These are phyloP conservation scores for Elachura formosa DNA, from an alignment of 2,113 vertebrate species.

Conservation along the genomic window DNA sequence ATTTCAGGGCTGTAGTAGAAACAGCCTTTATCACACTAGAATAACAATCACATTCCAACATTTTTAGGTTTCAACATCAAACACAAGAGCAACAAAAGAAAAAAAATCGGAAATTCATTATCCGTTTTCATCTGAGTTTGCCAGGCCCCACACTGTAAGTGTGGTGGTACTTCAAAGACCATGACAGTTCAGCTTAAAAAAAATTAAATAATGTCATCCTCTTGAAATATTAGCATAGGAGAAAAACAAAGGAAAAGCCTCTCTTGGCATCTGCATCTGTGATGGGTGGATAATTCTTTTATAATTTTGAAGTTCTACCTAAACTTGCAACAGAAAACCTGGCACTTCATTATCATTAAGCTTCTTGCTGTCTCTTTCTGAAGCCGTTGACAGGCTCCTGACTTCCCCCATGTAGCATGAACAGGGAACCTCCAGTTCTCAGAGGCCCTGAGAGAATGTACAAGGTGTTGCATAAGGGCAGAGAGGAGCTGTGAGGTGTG, in stretches of 20 bases:
- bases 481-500: neutral
- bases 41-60: neutral
- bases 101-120: slow-evolving; percentile 16
- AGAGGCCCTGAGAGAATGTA: neutral
- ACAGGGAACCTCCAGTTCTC: neutral
- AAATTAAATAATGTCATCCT: neutral
- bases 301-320: neutral
- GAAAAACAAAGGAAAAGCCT: neutral
- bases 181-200: neutral
- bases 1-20: neutral
- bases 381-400: neutral
- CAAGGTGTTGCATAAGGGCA: neutral
- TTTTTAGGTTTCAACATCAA: slow-evolving; percentile 17
- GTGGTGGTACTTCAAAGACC: slow-evolving; percentile 13
- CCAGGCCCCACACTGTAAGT: neutral
- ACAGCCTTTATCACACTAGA: neutral
- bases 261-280: neutral
- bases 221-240: neutral
- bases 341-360: neutral
- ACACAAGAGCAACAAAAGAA: neutral
- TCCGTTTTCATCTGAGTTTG: neutral
- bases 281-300: neutral
- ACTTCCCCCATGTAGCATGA: neutral
- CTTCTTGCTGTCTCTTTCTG: neutral
- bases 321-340: neutral